phyloP scores from a whole-genome alignment of 2,797 vertebrate genomes.

The Pristis pectinata region DNA sequence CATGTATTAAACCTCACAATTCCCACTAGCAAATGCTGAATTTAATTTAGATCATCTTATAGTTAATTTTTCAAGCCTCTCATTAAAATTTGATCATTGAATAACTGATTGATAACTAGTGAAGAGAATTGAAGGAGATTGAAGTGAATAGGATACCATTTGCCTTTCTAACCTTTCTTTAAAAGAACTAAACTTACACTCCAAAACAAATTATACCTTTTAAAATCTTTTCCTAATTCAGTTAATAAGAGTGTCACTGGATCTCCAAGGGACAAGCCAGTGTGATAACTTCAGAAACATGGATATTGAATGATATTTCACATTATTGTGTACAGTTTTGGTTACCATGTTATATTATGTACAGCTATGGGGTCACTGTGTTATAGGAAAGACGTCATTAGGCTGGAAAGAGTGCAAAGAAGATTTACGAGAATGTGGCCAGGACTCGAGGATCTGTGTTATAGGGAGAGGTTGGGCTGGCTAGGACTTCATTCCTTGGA shows the following conservation, averaged over 20 bases:
- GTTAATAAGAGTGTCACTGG: neutral
- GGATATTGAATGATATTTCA: neutral
- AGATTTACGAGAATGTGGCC: too few relatives aligned
- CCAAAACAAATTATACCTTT: neutral
- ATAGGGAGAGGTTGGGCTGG: too few relatives aligned
- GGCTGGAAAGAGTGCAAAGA: too few relatives aligned
- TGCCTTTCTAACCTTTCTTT: neutral
- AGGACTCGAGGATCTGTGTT: too few relatives aligned
- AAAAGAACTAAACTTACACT: neutral
- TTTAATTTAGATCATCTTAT: neutral
- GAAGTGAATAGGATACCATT: neutral
- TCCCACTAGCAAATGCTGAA: neutral
- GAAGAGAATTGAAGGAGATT: neutral
- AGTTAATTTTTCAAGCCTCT: conserved; percentile 6
- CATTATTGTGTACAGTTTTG: neutral
- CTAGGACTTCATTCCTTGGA: too few relatives aligned
- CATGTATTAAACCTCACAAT: neutral
- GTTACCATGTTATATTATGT: too few relatives aligned
- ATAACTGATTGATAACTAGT: neutral
- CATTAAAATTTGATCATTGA: conserved; percentile 8
- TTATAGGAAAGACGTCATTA: too few relatives aligned
- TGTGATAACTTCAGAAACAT: neutral
- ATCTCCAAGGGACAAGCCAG: neutral
- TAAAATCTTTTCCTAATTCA: neutral
- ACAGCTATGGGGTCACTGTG: too few relatives aligned